phyloP scores from a whole-genome alignment of 2,888 invertebrate species.

The Idaea dimidiata region DNA sequence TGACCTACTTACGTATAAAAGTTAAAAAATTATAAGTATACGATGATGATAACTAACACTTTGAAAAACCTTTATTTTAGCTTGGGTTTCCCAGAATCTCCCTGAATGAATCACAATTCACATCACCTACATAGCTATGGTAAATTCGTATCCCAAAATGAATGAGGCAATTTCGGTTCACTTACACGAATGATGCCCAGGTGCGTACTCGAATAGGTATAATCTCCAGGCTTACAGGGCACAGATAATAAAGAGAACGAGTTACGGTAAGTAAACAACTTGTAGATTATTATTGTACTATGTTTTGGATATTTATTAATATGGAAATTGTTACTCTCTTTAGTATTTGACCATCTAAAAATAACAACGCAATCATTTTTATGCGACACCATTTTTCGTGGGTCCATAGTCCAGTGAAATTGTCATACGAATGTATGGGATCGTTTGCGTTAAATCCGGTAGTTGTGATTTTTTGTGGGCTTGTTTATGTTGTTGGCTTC shows the following conservation, averaged over 20 bases:
- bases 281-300: constrained; percentile 2
- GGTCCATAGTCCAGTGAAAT: too few species aligned
- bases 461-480: too few species aligned
- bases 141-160: constrained; percentile 26
- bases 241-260: constrained; percentile 31
- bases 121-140: constrained; percentile 24
- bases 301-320: not conserved
- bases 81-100: not conserved
- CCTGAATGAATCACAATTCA: constrained; percentile 14
- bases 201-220: constrained; percentile 38
- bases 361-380: too few species aligned
- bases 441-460: too few species aligned
- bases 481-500: too few species aligned
- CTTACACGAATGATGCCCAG: constrained; percentile 32
- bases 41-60: too few species aligned
- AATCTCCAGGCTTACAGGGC: constrained; percentile 29
- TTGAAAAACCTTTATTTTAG: not conserved
- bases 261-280: constrained; percentile 21
- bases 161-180: constrained; percentile 30
- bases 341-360: too few species aligned
- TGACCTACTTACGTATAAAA: too few species aligned
- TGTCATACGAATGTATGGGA: too few species aligned
- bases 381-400: too few species aligned
- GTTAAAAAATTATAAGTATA: too few species aligned
- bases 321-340: too few species aligned